These are phyloP conservation scores for Tautogolabrus adspersus DNA, from an alignment of 2,113 vertebrate genomes.

Conservation along the genomic window DNA sequence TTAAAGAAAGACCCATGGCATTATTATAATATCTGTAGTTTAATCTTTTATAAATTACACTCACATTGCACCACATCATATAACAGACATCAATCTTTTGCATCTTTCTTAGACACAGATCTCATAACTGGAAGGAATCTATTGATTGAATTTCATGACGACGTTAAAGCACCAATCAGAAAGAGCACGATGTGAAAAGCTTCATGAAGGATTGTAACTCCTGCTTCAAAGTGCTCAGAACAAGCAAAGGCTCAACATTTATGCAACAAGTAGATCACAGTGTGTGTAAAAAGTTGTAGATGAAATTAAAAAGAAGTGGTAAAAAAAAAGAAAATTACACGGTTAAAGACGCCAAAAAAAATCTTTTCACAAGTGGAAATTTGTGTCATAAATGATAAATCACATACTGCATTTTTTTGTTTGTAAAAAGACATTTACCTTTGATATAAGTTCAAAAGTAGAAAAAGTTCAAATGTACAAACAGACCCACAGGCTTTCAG, in stretches of 20 bases:
- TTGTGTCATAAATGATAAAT: constrained; percentile 42
- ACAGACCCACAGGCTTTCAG: constrained; percentile 13
- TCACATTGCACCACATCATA: constrained; percentile 12
- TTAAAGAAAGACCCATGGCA: neutral
- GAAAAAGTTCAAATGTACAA: constrained; percentile 39
- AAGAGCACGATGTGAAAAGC: constrained; percentile 22
- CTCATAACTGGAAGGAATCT: constrained; percentile 1
- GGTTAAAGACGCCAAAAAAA: neutral
- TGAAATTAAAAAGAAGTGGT: constrained; percentile 1
- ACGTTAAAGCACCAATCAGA: constrained; percentile 57
- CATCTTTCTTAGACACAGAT: constrained; percentile 6
- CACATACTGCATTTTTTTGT: constrained; percentile 1
- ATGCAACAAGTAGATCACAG: constrained; percentile 10
- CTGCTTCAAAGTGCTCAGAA: constrained; percentile 41
- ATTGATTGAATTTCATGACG: constrained; percentile 12
- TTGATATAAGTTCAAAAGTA: constrained; percentile 47
- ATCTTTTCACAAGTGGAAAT: constrained; percentile 4
- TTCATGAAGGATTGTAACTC: constrained; percentile 21
- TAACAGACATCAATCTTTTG: constrained; percentile 21
- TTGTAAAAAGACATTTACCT: constrained; percentile 49
- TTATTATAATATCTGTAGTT: constrained; percentile 26
- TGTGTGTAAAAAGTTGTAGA: constrained; percentile 9
- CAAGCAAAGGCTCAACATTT: constrained; percentile 37
- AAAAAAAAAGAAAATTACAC: constrained; percentile 13
- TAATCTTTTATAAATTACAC: constrained; percentile 51